Evolutionary conservation across 2,113 vertebrate species (phyloP).

Genomic region (Hippocampus abdominalis): DNA sequence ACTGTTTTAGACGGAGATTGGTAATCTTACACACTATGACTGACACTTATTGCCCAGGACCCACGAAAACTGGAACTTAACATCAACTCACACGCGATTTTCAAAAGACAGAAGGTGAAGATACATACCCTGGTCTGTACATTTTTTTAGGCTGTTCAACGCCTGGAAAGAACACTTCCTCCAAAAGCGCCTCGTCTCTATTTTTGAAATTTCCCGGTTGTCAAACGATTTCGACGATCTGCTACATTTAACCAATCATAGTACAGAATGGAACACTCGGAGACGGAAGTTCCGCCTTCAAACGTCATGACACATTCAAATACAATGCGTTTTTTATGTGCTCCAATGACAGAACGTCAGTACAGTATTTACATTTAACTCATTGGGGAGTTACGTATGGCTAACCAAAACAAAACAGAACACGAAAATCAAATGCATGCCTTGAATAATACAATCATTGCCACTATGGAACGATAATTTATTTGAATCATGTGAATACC

Average conservation of each 20-base stretch:
- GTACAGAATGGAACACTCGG: fast-evolving
- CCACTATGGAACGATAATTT: background rate
- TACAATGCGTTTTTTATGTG: too few relatives aligned
- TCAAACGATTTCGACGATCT: slow-evolving; percentile 2
- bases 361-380: too few relatives aligned
- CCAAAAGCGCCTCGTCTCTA: slow-evolving; percentile 29
- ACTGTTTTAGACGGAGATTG: background rate
- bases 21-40: background rate
- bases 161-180: background rate
- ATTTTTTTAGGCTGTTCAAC: slow-evolving; percentile 32
- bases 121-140: slow-evolving; percentile 54
- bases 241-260: slow-evolving; percentile 44
- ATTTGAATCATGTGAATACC: background rate
- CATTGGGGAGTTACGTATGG: too few relatives aligned
- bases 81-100: background rate
- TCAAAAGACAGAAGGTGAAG: background rate
- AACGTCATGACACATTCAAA: background rate
- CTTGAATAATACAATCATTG: too few relatives aligned
- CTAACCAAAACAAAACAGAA: too few relatives aligned
- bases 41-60: background rate
- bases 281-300: slow-evolving; percentile 46
- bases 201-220: slow-evolving; percentile 59
- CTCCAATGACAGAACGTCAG: too few relatives aligned
- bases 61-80: background rate
- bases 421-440: too few relatives aligned